phyloP scores from a whole-genome alignment of 2,113 vertebrate genomes.

The Phalacrocorax brasilianus region DNA sequence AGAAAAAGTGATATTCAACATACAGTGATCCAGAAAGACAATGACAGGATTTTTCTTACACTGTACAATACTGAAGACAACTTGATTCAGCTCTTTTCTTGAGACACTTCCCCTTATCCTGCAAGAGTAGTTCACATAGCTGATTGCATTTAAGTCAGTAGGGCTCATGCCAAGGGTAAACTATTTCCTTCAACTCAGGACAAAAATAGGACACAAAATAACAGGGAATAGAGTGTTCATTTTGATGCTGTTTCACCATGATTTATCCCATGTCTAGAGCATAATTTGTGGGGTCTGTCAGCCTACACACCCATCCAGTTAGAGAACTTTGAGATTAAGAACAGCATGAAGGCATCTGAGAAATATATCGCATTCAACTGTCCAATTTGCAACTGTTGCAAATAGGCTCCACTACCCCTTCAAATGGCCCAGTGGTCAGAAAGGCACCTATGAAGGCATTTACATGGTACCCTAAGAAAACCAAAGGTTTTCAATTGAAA shows the following conservation, averaged over 20 bases:
- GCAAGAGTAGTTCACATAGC: background rate
- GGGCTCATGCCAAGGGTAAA: background rate
- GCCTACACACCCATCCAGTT: background rate
- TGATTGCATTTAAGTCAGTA: background rate
- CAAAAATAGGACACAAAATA: background rate
- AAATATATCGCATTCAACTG: background rate
- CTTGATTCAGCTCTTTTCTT: background rate
- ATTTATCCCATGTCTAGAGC: background rate
- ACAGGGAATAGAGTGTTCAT: background rate
- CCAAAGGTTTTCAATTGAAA: background rate
- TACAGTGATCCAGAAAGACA: background rate
- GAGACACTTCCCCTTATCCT: background rate
- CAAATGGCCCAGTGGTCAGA: background rate
- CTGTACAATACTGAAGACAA: background rate
- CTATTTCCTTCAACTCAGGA: background rate
- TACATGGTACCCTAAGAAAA: background rate
- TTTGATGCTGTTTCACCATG: background rate
- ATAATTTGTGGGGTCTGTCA: background rate
- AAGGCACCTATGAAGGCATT: background rate
- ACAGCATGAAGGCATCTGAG: background rate
- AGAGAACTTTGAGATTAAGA: background rate
- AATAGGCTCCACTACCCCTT: background rate
- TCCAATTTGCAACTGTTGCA: background rate
- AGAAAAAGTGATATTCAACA: background rate
- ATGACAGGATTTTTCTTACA: background rate